phyloP scores from a whole-genome alignment of 2,113 vertebrate genomes.

The Indicator maculatus region DNA sequence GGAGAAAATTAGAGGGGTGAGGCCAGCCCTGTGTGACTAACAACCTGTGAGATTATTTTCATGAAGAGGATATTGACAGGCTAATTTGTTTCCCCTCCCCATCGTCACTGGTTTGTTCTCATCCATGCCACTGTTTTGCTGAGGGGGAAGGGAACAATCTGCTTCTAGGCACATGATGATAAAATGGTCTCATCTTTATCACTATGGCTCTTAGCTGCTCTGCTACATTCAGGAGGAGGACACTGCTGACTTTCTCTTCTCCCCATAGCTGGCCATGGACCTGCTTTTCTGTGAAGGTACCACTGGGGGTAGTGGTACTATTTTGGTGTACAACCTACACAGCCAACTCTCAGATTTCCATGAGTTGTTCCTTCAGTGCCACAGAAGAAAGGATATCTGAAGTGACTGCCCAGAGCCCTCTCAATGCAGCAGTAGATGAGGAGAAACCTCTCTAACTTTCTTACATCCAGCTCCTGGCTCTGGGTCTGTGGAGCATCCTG shows the following conservation, averaged over 20 bases:
- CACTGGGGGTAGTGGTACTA: not conserved
- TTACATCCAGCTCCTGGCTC: not conserved
- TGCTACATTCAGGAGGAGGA: not conserved
- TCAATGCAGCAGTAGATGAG: not conserved
- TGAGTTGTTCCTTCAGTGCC: not conserved
- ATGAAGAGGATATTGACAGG: not conserved
- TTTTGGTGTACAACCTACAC: not conserved
- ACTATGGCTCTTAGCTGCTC: not conserved
- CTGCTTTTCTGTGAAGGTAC: not conserved
- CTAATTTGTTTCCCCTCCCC: constrained; percentile 35
- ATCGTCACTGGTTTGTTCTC: not conserved
- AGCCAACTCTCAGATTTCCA: not conserved
- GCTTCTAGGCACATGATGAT: not conserved
- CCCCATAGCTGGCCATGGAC: not conserved
- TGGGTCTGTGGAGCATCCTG: not conserved
- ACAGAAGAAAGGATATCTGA: not conserved
- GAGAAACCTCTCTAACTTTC: not conserved
- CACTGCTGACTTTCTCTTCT: not conserved
- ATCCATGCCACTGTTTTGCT: not conserved
- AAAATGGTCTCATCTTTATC: not conserved
- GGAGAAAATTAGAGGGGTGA: constrained; percentile 26
- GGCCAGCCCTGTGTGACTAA: constrained; percentile 41
- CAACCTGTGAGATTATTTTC: constrained; percentile 1
- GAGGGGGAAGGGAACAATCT: not conserved
- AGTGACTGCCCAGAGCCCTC: not conserved